These are phyloP conservation scores for Pyrocoelia pectoralis DNA, from an alignment of 2,888 invertebrate species.

Conservation along the genomic window DNA sequence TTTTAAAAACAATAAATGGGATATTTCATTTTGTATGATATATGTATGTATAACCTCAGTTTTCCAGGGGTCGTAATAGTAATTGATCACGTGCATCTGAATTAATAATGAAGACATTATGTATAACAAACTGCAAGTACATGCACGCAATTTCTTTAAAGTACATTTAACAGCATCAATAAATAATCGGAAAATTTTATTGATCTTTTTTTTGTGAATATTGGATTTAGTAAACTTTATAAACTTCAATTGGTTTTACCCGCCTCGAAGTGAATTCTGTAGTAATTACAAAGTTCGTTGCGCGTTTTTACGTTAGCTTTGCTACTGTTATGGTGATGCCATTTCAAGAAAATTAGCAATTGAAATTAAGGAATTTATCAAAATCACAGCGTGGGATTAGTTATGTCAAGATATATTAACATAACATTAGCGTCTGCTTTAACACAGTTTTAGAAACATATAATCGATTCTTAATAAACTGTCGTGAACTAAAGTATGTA, in stretches of 20 bases:
- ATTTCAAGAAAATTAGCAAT: background rate
- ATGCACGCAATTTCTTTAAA: no score
- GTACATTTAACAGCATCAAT: background rate
- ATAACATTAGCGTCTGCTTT: background rate
- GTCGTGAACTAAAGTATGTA: background rate
- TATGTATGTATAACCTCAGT: no score
- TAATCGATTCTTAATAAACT: slow-evolving; percentile 1
- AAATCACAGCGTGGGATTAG: slow-evolving; percentile 9
- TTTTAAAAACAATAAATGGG: no score
- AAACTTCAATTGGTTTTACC: background rate
- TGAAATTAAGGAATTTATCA: slow-evolving; percentile 12
- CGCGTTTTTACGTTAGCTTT: background rate
- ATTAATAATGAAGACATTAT: no score
- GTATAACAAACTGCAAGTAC: no score
- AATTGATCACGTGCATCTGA: no score
- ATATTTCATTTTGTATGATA: no score
- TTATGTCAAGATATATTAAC: background rate
- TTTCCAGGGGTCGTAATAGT: no score
- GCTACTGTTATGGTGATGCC: background rate
- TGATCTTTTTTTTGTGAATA: background rate
- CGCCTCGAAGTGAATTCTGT: background rate
- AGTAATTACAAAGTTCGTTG: slow-evolving; percentile 6
- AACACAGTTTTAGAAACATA: background rate
- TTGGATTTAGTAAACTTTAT: background rate
- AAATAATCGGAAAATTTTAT: background rate